Evolutionary conservation across 2,888 invertebrate species (phyloP).

Genomic region (Nephrotoma appendiculata): DNA sequence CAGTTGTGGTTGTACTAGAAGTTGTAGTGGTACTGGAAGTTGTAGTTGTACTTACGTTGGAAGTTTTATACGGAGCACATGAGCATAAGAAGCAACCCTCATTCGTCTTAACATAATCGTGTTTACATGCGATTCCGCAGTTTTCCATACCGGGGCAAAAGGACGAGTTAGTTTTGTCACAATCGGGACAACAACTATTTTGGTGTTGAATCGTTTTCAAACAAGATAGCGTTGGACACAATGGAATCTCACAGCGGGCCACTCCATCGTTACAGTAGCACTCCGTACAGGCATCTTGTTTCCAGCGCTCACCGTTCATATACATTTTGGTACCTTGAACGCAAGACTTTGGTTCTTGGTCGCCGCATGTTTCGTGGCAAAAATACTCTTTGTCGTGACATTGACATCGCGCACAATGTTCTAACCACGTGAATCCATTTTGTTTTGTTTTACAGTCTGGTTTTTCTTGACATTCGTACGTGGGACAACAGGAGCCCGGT

Average conservation of each 20-base stretch:
- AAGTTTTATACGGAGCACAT: neutral
- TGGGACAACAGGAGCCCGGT: conserved; percentile 28
- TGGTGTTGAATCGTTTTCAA: conserved; percentile 9
- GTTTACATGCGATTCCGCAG: neutral
- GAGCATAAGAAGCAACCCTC: neutral
- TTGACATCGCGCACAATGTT: neutral
- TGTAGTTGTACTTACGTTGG: neutral
- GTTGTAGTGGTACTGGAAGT: neutral
- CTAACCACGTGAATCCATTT: neutral
- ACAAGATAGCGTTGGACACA: conserved; percentile 12
- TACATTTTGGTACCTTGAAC: neutral
- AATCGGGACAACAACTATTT: conserved; percentile 12
- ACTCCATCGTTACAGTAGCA: conserved; percentile 14
- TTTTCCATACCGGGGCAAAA: conserved; percentile 1
- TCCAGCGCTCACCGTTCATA: conserved; percentile 20
- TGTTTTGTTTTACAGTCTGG: conserved; percentile 3
- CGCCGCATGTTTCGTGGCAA: neutral
- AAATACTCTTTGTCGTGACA: neutral
- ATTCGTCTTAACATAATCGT: neutral
- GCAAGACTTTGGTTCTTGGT: neutral
- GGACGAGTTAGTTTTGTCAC: neutral
- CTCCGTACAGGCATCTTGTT: conserved; percentile 7
- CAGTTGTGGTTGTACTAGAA: neutral
- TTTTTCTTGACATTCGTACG: conserved; percentile 27
- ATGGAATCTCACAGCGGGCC: conserved; percentile 12